Evolutionary conservation across 2,888 invertebrate genomes (phyloP).

Genomic region (Cryptops parisi): DNA sequence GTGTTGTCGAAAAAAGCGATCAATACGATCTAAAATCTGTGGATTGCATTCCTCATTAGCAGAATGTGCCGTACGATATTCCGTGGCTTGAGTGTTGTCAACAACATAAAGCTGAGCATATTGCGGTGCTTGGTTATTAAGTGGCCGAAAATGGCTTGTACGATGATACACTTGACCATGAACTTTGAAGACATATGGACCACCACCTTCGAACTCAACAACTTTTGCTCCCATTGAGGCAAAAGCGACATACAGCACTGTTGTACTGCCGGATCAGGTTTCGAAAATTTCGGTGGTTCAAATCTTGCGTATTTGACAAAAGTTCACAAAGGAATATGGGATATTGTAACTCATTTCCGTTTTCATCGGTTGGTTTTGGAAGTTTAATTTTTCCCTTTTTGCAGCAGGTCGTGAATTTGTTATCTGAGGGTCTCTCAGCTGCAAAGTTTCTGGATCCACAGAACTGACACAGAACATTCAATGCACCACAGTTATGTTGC

Average conservation of each 20-base stretch:
- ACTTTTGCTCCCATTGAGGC: conserved; percentile 20
- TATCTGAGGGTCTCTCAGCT: background rate
- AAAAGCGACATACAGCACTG: conserved; percentile 19
- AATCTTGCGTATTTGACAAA: conserved; percentile 4
- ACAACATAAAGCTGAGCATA: conserved; percentile 20
- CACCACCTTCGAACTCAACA: conserved; percentile 8
- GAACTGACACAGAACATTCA: background rate
- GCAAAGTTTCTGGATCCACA: background rate
- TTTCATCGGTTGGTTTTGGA: too few relatives aligned
- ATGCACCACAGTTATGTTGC: background rate
- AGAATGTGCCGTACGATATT: conserved; percentile 8
- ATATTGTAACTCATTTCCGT: too few relatives aligned
- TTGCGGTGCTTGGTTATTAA: conserved; percentile 5
- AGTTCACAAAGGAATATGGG: background rate
- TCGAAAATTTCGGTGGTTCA: conserved; percentile 9
- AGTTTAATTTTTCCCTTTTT: too few relatives aligned
- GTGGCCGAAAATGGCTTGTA: conserved; percentile 15
- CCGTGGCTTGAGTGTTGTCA: conserved; percentile 16
- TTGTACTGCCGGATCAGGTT: conserved; percentile 14
- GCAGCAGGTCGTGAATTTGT: too few relatives aligned
- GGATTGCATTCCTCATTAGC: conserved; percentile 13
- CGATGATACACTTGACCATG: conserved; percentile 21
- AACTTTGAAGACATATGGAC: conserved; percentile 19
- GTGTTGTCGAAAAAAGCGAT: conserved; percentile 2
- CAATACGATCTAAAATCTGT: conserved; percentile 12